Percentiles rank a stretch among this genome's conserved stretches.
phyloP scores from a whole-genome alignment of 2,888 invertebrate genomes.

The Amiota minor region DNA sequence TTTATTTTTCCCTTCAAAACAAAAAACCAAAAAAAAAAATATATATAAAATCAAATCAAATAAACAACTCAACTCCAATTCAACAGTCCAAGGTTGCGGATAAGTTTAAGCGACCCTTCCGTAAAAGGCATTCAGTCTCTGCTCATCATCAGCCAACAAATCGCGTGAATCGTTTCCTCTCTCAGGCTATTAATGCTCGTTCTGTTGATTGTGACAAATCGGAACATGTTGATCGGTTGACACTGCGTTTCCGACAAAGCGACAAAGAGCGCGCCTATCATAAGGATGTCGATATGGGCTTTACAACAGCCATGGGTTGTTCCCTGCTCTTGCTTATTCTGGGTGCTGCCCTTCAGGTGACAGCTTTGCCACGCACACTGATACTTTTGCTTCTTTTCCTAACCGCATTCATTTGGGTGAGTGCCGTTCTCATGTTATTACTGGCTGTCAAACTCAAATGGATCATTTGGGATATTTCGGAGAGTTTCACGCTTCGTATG shows the following conservation, averaged over 20 bases:
- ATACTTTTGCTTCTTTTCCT: conserved; percentile 88
- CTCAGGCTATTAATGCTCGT: conserved; percentile 91
- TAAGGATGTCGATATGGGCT: conserved; percentile 87
- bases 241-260: conserved; percentile 88
- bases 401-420: conserved; percentile 92
- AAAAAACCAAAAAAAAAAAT: conserved; percentile 9
- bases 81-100: conserved; percentile 87
- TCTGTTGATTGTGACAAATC: conserved; percentile 93
- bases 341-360: conserved; percentile 82
- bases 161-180: conserved; percentile 92
- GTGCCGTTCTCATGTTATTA: conserved; percentile 87
- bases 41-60: not conserved
- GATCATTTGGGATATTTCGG: conserved; percentile 89
- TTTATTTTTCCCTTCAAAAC: conserved; percentile 40
- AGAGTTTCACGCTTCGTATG: conserved; percentile 86
- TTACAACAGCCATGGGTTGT: conserved; percentile 87
- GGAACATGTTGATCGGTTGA: conserved; percentile 88
- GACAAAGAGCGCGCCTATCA: conserved; percentile 92
- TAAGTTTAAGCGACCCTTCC: conserved; percentile 89
- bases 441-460: conserved; percentile 87
- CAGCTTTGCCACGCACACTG: conserved; percentile 87
- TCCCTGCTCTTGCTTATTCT: conserved; percentile 84
- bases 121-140: conserved; percentile 86
- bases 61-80: conserved; percentile 9
- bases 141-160: conserved; percentile 92